These are phyloP conservation scores for Hippocampus comes DNA, from an alignment of 2,113 vertebrate genomes.

Conservation along the genomic window DNA sequence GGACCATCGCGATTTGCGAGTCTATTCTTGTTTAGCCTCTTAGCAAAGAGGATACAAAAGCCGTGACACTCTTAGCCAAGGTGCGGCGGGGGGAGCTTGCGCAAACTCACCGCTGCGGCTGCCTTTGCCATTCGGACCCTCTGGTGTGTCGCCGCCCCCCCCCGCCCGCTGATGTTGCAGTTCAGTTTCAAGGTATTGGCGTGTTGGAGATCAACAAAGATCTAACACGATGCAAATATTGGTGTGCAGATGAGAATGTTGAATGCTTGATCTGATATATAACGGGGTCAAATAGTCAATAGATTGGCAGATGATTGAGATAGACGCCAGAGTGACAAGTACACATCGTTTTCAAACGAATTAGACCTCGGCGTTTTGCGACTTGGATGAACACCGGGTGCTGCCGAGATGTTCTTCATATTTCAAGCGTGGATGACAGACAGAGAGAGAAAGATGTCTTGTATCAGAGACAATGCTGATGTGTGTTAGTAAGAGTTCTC, in stretches of 20 bases:
- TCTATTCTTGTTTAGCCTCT: constrained; percentile 70
- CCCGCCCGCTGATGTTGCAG: background rate
- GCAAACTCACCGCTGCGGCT: background rate
- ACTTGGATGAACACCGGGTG: background rate
- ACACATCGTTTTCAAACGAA: no score
- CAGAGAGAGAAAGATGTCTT: background rate
- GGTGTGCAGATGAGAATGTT: background rate
- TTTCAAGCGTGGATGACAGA: background rate
- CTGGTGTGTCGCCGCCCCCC: background rate
- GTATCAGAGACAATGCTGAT: background rate
- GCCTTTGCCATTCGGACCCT: background rate
- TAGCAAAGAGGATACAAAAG: constrained; percentile 56
- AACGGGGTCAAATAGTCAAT: background rate
- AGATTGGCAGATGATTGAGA: background rate
- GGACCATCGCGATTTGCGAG: constrained; percentile 64
- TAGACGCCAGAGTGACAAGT: no score
- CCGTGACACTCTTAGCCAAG: constrained; percentile 38
- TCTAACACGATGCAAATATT: background rate
- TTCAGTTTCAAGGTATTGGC: background rate
- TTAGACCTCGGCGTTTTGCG: background rate
- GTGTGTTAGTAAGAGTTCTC: background rate
- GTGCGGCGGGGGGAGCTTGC: background rate
- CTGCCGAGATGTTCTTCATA: background rate
- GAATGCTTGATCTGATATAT: background rate
- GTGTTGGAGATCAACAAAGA: background rate